Conservation (phyloP, 2,888 invertebrate genomes). For the Ophion slaviceki region DNA sequence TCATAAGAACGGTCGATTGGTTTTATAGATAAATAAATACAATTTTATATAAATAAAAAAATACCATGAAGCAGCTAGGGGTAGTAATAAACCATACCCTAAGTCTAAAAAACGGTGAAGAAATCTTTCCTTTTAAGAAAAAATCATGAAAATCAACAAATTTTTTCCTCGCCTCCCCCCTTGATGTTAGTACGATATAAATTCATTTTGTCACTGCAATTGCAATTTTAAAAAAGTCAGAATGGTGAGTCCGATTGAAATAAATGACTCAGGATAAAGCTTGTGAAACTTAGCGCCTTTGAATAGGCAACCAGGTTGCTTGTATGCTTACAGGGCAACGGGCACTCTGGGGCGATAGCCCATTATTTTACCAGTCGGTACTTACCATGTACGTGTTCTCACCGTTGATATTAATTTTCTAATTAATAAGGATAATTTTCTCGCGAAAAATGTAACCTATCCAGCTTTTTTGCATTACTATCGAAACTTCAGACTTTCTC, state of each 20-base stretch:
- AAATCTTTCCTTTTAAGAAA: no score
- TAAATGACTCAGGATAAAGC: not conserved
- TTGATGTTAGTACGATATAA: not conserved
- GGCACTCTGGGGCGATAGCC: not conserved
- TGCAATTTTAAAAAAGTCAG: not conserved
- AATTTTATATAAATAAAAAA: no score
- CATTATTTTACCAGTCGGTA: not conserved
- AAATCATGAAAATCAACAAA: no score
- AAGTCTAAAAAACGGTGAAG: no score
- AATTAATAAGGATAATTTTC: no score
- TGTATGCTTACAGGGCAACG: constrained; percentile 8
- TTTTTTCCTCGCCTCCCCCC: no score
- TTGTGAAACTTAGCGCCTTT: constrained; percentile 8
- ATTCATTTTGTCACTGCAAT: not conserved
- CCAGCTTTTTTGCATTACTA: not conserved
- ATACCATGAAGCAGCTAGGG: no score
- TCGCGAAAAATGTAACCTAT: not conserved
- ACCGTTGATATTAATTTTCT: not conserved
- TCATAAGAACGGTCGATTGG: no score
- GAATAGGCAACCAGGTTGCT: constrained; percentile 37
- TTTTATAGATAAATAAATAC: no score
- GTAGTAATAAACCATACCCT: no score
- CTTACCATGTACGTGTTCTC: not conserved
- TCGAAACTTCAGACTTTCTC: not conserved
- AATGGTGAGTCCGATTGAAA: not conserved